These are phyloP conservation scores for Ctenopoma multispine DNA, from an alignment of 2,797 vertebrate genomes.

Conservation along the genomic window DNA sequence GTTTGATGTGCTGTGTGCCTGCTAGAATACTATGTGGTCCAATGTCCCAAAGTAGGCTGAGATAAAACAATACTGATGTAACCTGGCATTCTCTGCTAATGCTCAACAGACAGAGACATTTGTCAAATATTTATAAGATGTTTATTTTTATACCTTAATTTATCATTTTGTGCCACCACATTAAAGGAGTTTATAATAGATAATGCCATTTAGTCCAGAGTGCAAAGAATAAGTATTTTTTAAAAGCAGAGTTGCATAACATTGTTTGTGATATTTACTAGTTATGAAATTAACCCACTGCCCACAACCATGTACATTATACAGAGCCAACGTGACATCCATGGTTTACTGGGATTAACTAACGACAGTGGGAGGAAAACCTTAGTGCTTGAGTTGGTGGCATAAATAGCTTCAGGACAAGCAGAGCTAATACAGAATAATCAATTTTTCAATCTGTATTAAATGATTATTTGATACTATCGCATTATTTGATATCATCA, in stretches of 20 bases:
- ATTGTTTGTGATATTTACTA: conserved; percentile 66
- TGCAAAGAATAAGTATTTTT: conserved; percentile 48
- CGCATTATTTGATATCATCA: not conserved
- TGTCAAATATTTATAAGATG: conserved; percentile 47
- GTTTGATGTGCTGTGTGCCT: conserved; percentile 58
- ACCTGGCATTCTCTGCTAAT: conserved; percentile 59
- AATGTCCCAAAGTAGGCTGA: conserved; percentile 65
- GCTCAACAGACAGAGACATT: conserved; percentile 42
- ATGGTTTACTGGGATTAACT: conserved; percentile 46
- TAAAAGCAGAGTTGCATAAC: conserved; percentile 75
- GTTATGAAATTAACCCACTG: conserved; percentile 77
- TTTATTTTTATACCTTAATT: conserved; percentile 44
- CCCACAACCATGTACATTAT: conserved; percentile 58
- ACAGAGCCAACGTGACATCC: conserved; percentile 64
- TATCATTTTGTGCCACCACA: conserved; percentile 5
- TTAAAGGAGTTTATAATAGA: conserved; percentile 8
- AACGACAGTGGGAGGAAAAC: conserved; percentile 43
- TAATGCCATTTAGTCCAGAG: conserved; percentile 44
- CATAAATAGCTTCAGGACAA: not conserved
- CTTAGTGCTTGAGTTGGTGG: conserved; percentile 31
- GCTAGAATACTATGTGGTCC: conserved; percentile 57
- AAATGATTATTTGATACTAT: not conserved
- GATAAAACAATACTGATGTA: conserved; percentile 67
- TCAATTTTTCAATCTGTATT: conserved; percentile 1
- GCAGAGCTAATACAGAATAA: not conserved